These are phyloP conservation scores for Aldrovandia affinis DNA, from an alignment of 2,797 vertebrate genomes.

Conservation along the genomic window DNA sequence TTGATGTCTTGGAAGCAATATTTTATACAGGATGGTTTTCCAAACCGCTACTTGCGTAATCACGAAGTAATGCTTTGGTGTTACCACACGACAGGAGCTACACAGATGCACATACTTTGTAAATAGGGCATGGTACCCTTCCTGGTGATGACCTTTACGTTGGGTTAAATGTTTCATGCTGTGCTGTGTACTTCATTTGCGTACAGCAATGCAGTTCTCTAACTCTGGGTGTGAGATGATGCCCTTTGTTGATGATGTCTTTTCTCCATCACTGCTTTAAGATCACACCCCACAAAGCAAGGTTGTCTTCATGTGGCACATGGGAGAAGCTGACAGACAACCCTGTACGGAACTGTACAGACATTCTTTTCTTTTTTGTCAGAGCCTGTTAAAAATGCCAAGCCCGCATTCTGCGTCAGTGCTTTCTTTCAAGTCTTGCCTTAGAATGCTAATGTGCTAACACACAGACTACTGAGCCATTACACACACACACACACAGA, in stretches of 20 bases:
- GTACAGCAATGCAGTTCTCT: background rate
- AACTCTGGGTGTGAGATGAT: background rate
- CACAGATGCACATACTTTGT: background rate
- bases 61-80: background rate
- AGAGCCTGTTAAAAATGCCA: background rate
- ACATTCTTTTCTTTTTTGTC: conserved; percentile 9
- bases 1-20: background rate
- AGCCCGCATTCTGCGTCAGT: background rate
- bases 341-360: background rate
- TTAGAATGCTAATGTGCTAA: background rate
- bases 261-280: background rate
- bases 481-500: background rate
- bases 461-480: background rate
- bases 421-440: background rate
- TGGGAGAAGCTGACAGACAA: background rate
- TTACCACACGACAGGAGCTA: background rate
- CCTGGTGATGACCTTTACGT: background rate
- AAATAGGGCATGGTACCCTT: background rate
- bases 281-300: background rate
- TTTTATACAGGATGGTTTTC: background rate
- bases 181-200: background rate
- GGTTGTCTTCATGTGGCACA: background rate
- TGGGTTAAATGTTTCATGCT: background rate
- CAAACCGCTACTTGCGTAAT: background rate
- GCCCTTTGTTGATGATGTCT: background rate